Evolutionary conservation across 2,888 invertebrate species (phyloP).

Genomic region (Ormyrus pomaceus): DNA sequence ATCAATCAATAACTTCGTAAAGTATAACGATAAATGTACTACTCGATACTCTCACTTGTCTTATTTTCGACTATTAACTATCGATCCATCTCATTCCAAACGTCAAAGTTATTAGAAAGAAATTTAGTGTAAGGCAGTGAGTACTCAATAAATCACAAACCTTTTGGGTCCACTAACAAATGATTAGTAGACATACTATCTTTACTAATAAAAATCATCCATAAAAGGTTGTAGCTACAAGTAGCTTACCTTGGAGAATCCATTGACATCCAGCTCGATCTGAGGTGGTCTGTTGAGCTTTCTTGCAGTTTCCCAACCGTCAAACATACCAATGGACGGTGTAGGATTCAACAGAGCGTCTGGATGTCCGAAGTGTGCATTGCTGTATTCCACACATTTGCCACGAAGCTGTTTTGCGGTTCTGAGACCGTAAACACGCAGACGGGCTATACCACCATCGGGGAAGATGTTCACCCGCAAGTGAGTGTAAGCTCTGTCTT

Average conservation of each 20-base stretch:
- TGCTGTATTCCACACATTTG: conserved; percentile 78
- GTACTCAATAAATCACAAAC: too few relatives aligned
- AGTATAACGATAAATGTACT: too few relatives aligned
- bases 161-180: too few relatives aligned
- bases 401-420: conserved; percentile 74
- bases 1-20: too few relatives aligned
- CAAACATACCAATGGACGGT: conserved; percentile 78
- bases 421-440: conserved; percentile 79
- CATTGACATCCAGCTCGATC: conserved; percentile 77
- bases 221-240: too few relatives aligned
- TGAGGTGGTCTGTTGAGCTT: conserved; percentile 80
- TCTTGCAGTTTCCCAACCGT: conserved; percentile 83
- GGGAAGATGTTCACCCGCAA: conserved; percentile 81
- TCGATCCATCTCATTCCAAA: too few relatives aligned
- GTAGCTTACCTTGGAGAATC: conserved; percentile 77
- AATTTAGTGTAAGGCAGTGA: too few relatives aligned
- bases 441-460: conserved; percentile 81
- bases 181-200: too few relatives aligned
- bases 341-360: conserved; percentile 79
- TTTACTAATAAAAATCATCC: too few relatives aligned
- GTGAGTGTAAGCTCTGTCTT: conserved; percentile 78
- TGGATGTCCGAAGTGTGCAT: conserved; percentile 82
- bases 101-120: too few relatives aligned
- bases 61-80: too few relatives aligned
- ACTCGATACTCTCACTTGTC: too few relatives aligned